A percentile compares a stretch with the other conserved stretches of the same genome.
Evolutionary conservation across 2,113 vertebrate species (phyloP).

Genomic region (Rhizomys pruinosus): DNA sequence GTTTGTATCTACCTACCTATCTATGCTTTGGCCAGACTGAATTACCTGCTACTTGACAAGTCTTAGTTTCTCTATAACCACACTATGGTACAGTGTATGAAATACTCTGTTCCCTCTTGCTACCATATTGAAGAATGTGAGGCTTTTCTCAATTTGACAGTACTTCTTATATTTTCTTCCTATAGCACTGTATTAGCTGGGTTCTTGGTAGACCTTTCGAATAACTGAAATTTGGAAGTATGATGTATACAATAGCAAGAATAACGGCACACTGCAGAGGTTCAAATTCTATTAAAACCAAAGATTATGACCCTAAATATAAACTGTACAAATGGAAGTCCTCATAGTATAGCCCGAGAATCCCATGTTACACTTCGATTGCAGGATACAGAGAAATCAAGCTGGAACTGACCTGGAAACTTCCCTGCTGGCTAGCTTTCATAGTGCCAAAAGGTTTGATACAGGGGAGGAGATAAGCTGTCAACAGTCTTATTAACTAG

Average conservation of each 20-base stretch:
- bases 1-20: background rate
- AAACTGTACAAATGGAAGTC: background rate
- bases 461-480: background rate
- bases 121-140: background rate
- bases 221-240: constrained; percentile 7
- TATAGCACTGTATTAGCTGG: background rate
- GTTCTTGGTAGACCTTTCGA: background rate
- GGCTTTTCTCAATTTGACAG: background rate
- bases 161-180: background rate
- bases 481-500: background rate
- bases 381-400: background rate
- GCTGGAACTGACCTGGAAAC: background rate
- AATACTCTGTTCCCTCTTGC: background rate
- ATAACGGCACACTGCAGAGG: background rate
- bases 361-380: background rate
- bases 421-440: background rate
- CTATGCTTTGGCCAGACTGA: background rate
- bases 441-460: background rate
- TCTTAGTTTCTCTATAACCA: background rate
- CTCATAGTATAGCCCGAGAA: background rate
- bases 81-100: background rate
- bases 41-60: background rate
- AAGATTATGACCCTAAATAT: background rate
- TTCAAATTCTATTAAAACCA: constrained; percentile 42
- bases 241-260: constrained; percentile 20